Base-by-base conservation (phyloP, 2,797 vertebrate genomes). In the Phoebastria nigripes region DNA sequence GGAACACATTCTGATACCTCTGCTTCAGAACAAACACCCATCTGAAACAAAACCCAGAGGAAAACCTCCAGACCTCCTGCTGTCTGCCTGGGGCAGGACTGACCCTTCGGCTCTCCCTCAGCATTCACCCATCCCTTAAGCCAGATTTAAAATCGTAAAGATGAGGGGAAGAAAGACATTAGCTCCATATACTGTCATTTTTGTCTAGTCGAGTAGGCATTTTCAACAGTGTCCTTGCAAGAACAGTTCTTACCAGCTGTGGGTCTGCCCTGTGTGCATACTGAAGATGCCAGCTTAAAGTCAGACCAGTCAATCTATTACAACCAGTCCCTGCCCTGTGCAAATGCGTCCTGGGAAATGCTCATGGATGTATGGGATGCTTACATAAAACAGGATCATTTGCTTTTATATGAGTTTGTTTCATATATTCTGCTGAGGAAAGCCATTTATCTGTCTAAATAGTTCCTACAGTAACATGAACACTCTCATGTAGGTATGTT, bases 21-120 rank as follows among this genome's bases (percentile, higher is more conserved):
- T 62, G 16, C 47, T 89, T 94, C 93, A 93, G 89, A 95, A 90
- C 54, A 78, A 95, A 69, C 79, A 67, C 39, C 52, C 59, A 55
- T 76, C 55, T 83, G 90, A 89, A 94, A 73, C 52, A 77, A 82
- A 94, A 70, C 42, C 35, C 61, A 79, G 67, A 91, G 77, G 69
- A 93, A 96, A 94, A 94, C 16, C 58, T 61, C 24, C 29, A 35
- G 47, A 46, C 11, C 9, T 8, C 54, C 55, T 72, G 67, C 62
- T 61, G 35, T 28, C 44, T 86, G 22, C 39, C 58, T 82, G 79
- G 33, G 82, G 59, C 22, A 63, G n/a, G 65, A 72, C 49, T 66
- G 47, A 85, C 44, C n/a, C 24, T 67, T 74, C 1, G 2, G 14
- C 39, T 62, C 31, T 56, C 44, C 55, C 42, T 88, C 78, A 74